These are phyloP conservation scores for Tetrapedia diversipes DNA, from an alignment of 2,888 invertebrate species.

Conservation along the genomic window DNA sequence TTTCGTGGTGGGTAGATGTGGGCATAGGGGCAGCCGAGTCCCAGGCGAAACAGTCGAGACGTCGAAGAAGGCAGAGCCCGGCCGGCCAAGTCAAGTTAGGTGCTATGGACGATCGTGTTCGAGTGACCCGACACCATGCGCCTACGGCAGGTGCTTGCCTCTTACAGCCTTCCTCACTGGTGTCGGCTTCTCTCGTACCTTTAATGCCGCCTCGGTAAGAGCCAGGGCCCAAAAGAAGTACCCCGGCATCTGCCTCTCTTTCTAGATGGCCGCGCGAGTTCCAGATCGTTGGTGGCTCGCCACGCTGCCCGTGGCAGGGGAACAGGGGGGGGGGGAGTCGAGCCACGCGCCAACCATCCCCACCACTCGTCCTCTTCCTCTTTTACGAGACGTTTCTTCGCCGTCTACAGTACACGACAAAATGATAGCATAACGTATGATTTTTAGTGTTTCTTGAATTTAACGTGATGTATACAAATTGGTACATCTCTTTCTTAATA, in stretches of 20 bases:
- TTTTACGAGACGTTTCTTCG: conserved; percentile 29
- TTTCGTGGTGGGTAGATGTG: conserved; percentile 70
- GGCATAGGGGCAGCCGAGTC: conserved; percentile 75
- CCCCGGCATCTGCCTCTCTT: conserved; percentile 65
- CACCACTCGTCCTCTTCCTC: conserved; percentile 62
- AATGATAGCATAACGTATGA: no score
- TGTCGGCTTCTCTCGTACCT: conserved; percentile 69
- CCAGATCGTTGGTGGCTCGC: conserved; percentile 47
- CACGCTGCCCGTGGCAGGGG: no score
- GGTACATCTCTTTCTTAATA: no score
- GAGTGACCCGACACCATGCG: conserved; percentile 67
- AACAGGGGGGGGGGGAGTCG: conserved; percentile 62
- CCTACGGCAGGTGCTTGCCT: conserved; percentile 76
- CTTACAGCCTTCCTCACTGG: conserved; percentile 71
- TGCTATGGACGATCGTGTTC: conserved; percentile 65
- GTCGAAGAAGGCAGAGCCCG: conserved; percentile 27
- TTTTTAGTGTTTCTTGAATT: no score
- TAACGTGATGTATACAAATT: no score
- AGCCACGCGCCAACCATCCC: conserved; percentile 80
- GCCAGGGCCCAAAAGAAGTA: conserved; percentile 65
- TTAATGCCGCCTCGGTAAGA: conserved; percentile 70
- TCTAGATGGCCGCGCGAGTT: conserved; percentile 58
- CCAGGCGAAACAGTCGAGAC: conserved; percentile 19
- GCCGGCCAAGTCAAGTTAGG: conserved; percentile 55
- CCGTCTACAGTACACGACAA: no score